These are phyloP conservation scores for Beroe forskalii DNA, from an alignment of 37 sponge, comb jelly and placozoan genomes.

Conservation along the genomic window DNA sequence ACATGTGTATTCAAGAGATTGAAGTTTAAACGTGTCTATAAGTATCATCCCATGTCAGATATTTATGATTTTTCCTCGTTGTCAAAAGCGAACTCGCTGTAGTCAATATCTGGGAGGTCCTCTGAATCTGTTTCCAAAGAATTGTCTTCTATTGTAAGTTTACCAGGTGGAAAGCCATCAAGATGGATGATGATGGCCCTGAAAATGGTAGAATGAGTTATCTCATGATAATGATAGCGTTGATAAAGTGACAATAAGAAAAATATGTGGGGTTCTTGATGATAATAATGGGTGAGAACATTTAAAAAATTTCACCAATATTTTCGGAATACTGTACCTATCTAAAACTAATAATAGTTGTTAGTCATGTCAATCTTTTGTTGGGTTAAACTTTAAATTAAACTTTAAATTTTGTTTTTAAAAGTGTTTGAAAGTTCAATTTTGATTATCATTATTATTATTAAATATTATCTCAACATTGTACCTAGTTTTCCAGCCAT, in stretches of 20 bases:
- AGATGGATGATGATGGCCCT: constrained; percentile 29
- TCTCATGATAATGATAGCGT: neutral
- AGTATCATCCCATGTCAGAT: neutral
- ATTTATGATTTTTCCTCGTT: neutral
- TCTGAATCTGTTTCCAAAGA: constrained; percentile 18
- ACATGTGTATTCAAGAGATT: neutral
- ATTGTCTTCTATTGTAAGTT: constrained; percentile 45
- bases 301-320: too few species aligned
- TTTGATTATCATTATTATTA: too few species aligned
- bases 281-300: too few species aligned
- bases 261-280: too few species aligned
- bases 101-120: constrained; percentile 49
- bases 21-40: neutral
- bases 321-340: too few species aligned
- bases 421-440: too few species aligned
- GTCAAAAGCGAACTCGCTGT: constrained; percentile 19
- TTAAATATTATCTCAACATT: too few species aligned
- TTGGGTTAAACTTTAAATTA: too few species aligned
- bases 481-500: constrained; percentile 57
- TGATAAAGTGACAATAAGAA: too few species aligned
- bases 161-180: constrained; percentile 53
- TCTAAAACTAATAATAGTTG: too few species aligned
- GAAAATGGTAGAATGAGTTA: neutral
- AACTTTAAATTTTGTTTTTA: too few species aligned
- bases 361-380: too few species aligned